phyloP scores from a whole-genome alignment of 37 sponge, comb jelly and placozoan genomes.

The Crambe crambe region DNA sequence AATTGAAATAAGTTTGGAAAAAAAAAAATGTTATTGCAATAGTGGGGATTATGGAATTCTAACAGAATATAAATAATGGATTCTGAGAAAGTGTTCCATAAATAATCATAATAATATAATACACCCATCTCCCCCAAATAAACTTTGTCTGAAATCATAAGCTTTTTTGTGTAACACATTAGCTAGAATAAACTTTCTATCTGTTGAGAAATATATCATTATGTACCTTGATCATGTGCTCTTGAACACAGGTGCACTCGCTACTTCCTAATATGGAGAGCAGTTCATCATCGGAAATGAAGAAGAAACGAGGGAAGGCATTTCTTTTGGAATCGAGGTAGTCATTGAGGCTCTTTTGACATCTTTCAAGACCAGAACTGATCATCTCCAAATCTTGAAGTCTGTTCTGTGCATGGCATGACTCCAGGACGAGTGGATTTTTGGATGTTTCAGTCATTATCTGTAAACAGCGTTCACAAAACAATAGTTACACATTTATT shows the following conservation, averaged over 20 bases:
- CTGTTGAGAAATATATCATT: too few species aligned
- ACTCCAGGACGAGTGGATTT: constrained; percentile 87
- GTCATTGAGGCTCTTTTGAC: constrained; percentile 99
- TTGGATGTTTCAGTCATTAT: constrained; percentile 97
- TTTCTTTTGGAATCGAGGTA: constrained; percentile 99
- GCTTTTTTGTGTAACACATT: too few species aligned
- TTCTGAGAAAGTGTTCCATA: too few species aligned
- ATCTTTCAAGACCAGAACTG: constrained; percentile 86
- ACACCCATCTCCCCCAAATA: too few species aligned
- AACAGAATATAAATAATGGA: too few species aligned
- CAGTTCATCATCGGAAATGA: constrained; percentile 99
- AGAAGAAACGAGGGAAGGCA: constrained; percentile 99
- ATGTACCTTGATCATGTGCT: constrained; percentile 99
- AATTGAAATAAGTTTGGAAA: too few species aligned
- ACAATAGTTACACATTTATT: not conserved
- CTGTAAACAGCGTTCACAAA: constrained; percentile 18
- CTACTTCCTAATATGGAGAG: constrained; percentile 95
- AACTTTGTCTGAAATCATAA: too few species aligned
- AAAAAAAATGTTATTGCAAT: too few species aligned
- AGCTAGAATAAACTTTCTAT: too few species aligned
- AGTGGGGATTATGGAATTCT: too few species aligned
- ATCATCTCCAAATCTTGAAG: constrained; percentile 92
- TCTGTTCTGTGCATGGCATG: constrained; percentile 88
- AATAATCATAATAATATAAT: too few species aligned
- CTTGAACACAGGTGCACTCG: constrained; percentile 98